phyloP scores from a whole-genome alignment of 2,888 invertebrate species.

The Microctonus hyperodae region DNA sequence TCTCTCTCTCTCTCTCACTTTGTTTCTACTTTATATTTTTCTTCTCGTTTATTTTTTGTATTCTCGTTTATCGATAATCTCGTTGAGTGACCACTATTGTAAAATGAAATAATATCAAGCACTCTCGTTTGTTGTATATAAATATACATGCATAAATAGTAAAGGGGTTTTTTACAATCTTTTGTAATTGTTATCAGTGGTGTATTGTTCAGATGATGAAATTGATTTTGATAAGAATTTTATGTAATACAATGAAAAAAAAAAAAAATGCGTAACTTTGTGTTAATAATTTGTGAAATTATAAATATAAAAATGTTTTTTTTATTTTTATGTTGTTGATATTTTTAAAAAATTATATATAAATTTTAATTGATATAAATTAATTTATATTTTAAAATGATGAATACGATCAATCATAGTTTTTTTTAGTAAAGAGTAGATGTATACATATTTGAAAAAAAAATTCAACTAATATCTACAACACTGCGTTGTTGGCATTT shows the following conservation, averaged over 20 bases:
- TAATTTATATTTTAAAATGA: no score
- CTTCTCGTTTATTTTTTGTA: constrained; percentile 16
- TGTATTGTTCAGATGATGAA: background rate
- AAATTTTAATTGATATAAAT: no score
- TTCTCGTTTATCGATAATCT: constrained; percentile 24
- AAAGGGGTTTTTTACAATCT: no score
- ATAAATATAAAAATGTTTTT: no score
- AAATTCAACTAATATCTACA: background rate
- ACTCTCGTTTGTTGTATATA: constrained; percentile 1
- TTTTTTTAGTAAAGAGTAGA: background rate
- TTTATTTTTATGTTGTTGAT: no score
- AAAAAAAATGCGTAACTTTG: background rate
- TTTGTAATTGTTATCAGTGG: no score
- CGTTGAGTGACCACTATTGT: constrained; percentile 23
- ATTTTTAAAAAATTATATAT: no score
- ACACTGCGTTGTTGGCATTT: background rate
- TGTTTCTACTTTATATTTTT: constrained; percentile 2
- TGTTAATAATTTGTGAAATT: no score
- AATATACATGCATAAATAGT: no score
- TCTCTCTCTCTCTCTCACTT: constrained; percentile 17
- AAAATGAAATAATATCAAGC: constrained; percentile 27
- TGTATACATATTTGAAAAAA: background rate
- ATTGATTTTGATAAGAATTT: background rate
- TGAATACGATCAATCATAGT: no score
- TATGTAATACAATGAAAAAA: background rate